Base-by-base conservation (phyloP, 2,113 vertebrate species). In the Grantiella picta region DNA sequence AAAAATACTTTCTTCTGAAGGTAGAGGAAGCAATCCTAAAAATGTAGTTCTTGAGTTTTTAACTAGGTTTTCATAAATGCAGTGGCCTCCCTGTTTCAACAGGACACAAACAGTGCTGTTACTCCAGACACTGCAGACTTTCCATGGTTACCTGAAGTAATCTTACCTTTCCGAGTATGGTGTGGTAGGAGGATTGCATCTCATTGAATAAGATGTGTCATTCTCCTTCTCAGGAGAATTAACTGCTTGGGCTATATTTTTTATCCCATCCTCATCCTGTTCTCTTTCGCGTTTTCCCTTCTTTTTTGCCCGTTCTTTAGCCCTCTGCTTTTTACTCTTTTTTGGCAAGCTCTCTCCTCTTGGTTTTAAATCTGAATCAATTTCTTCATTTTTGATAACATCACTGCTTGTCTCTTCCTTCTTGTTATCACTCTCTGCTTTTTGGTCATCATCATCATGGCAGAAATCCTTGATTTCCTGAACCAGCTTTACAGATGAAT, bases 131-230 rank as follows among this genome's bases (percentile, higher is more conserved):
- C n/a, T 21, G 28, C n/a, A 79, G 27, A 25, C 49, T 53, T 61
- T 11, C 40, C 28, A 29, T 21, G 31, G 13, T 89, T 82, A 88
- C 29, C 50, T 36, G 36, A 85, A 83, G 5, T 61, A 44, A 72
- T 33, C 97, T 98, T 97, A 99, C 99, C 98, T 98, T 87, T 99
- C 98, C 50, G 99, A 96, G 88, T 97, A 97, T 2, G 98, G 98
- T 1, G 98, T 99, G 2, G 97, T 98, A 90, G 97, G 98, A n/a
- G 98, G 96, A 50, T 97, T 99, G 92, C 98, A 98, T 88, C 96
- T 99, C 50, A 98, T 96, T 20, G 98, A 75, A 10, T 97, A 98
- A 15, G 97, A 97, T 4, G 93, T 85, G 16, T 86, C 89, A 40
- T 87, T 90, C 79, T 97, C 94, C 65, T 97, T 96, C 63, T 90